A percentile compares a stretch with the other conserved stretches of the same genome.
Conservation (phyloP, 2,113 vertebrate species). For the Stercorarius parasiticus region DNA sequence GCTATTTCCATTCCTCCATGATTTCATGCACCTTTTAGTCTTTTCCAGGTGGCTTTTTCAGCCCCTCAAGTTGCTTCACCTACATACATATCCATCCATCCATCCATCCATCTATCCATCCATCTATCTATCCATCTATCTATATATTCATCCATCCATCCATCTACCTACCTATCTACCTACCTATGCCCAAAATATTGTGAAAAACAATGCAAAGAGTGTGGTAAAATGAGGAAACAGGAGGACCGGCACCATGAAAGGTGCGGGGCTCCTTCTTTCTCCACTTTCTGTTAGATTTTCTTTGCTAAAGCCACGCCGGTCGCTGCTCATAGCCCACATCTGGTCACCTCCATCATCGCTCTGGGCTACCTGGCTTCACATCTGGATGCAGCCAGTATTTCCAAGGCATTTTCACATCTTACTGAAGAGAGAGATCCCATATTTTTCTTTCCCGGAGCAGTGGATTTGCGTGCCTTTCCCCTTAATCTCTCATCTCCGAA, state of each 20-base stretch:
- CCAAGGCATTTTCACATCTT: background rate
- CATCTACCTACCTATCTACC: no score
- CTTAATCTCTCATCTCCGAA: background rate
- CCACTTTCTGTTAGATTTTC: background rate
- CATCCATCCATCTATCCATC: no score
- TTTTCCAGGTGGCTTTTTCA: fast-evolving
- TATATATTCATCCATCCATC: no score
- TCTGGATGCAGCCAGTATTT: background rate
- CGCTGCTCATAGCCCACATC: background rate
- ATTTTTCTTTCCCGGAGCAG: background rate
- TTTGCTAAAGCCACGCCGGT: background rate
- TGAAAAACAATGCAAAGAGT: background rate
- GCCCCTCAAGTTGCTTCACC: background rate
- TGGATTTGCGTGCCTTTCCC: background rate
- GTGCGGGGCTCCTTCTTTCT: background rate
- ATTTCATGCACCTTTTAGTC: background rate
- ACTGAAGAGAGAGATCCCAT: fast-evolving
- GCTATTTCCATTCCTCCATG: background rate
- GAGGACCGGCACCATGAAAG: fast-evolving
- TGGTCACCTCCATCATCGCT: fast-evolving
- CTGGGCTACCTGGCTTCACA: background rate
- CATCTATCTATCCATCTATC: no score
- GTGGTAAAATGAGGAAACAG: fast-evolving
- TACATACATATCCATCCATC: no score
- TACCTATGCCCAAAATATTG: background rate